These are phyloP conservation scores for Echinarachnius parma DNA, from an alignment of 53 echinoderm and acorn worm species.

Conservation along the genomic window DNA sequence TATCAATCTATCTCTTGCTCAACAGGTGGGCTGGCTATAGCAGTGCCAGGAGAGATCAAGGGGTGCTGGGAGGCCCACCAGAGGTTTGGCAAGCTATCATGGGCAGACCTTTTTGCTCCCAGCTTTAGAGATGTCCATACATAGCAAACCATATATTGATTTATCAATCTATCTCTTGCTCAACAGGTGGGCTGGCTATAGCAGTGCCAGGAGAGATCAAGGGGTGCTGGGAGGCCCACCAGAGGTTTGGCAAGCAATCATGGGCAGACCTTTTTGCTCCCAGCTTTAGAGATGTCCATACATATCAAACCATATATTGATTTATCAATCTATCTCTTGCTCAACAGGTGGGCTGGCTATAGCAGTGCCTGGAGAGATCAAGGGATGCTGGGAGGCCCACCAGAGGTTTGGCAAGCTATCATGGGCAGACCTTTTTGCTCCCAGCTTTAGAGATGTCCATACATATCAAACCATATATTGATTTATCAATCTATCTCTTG, in stretches of 20 bases:
- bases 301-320: no score
- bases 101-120: conserved; percentile 36
- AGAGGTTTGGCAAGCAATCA: conserved; percentile 7
- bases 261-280: conserved; percentile 42
- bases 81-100: conserved; percentile 11
- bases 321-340: no score
- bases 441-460: no score
- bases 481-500: no score
- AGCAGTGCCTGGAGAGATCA: conserved; percentile 44
- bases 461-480: no score
- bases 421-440: conserved; percentile 36
- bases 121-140: no score
- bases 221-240: conserved; percentile 45
- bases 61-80: conserved; percentile 47
- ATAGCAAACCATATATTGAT: no score
- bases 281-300: no score
- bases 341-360: conserved; percentile 53
- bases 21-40: conserved; percentile 52
- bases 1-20: no score
- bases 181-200: conserved; percentile 50
- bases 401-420: conserved; percentile 21
- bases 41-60: conserved; percentile 42
- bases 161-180: no score
- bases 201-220: conserved; percentile 45
- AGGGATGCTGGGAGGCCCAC: conserved; percentile 41